Conservation (phyloP, 2,113 vertebrate species). For the Pangasianodon hypophthalmus region DNA sequence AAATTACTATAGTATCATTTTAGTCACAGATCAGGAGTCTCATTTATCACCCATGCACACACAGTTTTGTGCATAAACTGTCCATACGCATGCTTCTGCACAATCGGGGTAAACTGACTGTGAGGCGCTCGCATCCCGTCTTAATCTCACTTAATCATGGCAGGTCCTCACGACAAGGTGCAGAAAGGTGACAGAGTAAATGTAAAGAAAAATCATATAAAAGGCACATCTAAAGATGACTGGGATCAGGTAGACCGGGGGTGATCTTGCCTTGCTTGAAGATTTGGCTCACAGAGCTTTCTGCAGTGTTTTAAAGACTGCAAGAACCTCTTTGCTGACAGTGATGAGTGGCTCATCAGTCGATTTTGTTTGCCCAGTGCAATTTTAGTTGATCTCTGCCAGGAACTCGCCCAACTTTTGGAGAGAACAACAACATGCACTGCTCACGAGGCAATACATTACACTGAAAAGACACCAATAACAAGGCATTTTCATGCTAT, state of each 20-base stretch:
- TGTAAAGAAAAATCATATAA: not conserved
- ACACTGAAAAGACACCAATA: not conserved
- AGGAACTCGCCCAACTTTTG: not conserved
- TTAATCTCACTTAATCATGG: not conserved
- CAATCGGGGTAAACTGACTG: not conserved
- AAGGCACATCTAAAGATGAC: not conserved
- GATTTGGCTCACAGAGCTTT: not conserved
- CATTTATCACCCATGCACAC: not conserved
- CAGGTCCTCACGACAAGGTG: not conserved
- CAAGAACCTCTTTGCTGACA: not conserved
- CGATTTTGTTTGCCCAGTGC: not conserved
- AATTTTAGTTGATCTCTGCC: not conserved
- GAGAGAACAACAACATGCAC: not conserved
- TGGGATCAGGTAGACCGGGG: not conserved
- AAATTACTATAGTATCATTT: not conserved
- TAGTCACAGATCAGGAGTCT: not conserved
- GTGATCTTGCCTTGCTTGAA: not conserved
- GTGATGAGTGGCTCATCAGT: not conserved
- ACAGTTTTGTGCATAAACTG: not conserved
- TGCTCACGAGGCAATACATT: not conserved
- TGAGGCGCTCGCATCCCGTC: not conserved
- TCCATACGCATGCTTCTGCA: not conserved
- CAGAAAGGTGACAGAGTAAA: not conserved
- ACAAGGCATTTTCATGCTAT: not conserved
- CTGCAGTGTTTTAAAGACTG: not conserved